A percentile compares a stretch with the other conserved stretches of the same genome.
phyloP scores from a whole-genome alignment of 2,888 invertebrate species.

The Parnassius apollo region DNA sequence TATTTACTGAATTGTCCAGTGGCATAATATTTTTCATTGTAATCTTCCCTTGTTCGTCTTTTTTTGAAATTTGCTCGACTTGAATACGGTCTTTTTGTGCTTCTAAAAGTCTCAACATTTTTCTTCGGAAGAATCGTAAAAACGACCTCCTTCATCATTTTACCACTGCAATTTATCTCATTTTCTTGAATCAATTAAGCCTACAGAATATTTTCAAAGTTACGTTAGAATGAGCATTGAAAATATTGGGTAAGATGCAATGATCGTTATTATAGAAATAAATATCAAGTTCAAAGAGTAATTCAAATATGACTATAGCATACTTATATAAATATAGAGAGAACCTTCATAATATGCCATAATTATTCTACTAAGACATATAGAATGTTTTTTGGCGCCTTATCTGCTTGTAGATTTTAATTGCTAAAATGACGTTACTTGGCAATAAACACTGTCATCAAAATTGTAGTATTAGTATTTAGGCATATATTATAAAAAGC shows the following conservation, averaged over 20 bases:
- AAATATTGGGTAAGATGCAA: not conserved
- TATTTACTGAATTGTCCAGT: conserved; percentile 41
- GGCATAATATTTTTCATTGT: conserved; percentile 33
- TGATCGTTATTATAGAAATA: conserved; percentile 14
- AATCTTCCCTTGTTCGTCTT: conserved; percentile 39
- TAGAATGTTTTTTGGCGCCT: too few species aligned
- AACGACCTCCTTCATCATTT: conserved; percentile 74
- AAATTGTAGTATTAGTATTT: too few species aligned
- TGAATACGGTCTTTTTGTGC: conserved; percentile 47
- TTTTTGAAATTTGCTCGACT: conserved; percentile 51
- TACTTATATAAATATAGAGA: too few species aligned
- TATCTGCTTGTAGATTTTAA: too few species aligned
- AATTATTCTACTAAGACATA: too few species aligned
- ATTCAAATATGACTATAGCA: too few species aligned
- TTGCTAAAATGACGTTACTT: too few species aligned
- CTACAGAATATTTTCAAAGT: not conserved
- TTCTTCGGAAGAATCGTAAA: conserved; percentile 63
- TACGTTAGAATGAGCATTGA: not conserved
- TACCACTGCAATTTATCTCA: conserved; percentile 60
- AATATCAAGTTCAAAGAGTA: too few species aligned
- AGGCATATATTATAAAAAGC: too few species aligned
- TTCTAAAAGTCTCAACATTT: conserved; percentile 43
- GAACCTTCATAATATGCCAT: too few species aligned
- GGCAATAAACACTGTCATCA: too few species aligned
- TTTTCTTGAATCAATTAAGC: conserved; percentile 48